Evolutionary conservation across 2,797 vertebrate species (phyloP).

Genomic region (Pseudochromis fuscus): DNA sequence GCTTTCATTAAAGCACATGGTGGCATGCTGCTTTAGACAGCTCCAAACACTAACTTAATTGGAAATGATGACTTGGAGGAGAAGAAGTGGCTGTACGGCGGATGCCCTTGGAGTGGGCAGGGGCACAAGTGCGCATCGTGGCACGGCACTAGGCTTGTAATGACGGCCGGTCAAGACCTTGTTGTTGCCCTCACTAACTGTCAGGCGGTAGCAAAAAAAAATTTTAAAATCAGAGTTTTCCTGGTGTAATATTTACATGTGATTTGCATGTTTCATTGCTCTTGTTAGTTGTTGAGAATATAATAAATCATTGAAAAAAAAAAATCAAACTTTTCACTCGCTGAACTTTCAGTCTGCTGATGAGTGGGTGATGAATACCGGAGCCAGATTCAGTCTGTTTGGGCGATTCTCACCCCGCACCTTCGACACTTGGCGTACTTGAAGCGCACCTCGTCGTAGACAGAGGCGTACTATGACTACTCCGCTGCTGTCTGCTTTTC

Average conservation of each 20-base stretch:
- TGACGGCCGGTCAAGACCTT: slow-evolving; percentile 63
- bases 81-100: slow-evolving; percentile 60
- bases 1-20: slow-evolving; percentile 82
- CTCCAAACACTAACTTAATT: slow-evolving; percentile 82
- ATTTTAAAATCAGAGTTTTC: slow-evolving; percentile 36
- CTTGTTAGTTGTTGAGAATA: slow-evolving; percentile 42
- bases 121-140: slow-evolving; percentile 55
- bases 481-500: slow-evolving; percentile 53
- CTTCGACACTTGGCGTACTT: slow-evolving; percentile 64
- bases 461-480: slow-evolving; percentile 43
- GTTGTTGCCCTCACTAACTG: slow-evolving; percentile 54
- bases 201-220: slow-evolving; percentile 10
- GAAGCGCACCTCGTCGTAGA: slow-evolving; percentile 66
- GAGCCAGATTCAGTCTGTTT: slow-evolving; percentile 56
- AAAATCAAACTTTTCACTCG: slow-evolving; percentile 57
- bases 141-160: slow-evolving; percentile 65
- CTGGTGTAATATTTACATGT: slow-evolving; percentile 45
- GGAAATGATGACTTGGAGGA: slow-evolving; percentile 78
- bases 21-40: slow-evolving; percentile 78
- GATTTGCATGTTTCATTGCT: slow-evolving; percentile 51
- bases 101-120: slow-evolving; percentile 84
- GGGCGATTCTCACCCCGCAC: slow-evolving; percentile 54
- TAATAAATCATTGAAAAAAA: slow-evolving; percentile 54
- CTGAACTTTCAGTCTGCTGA: slow-evolving; percentile 62
- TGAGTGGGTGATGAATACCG: slow-evolving; percentile 69